Evolutionary conservation across 2,888 invertebrate species (phyloP), one percentile per base, ranked within the genome.

Genomic region (Coenonympha glycerion): DNA sequence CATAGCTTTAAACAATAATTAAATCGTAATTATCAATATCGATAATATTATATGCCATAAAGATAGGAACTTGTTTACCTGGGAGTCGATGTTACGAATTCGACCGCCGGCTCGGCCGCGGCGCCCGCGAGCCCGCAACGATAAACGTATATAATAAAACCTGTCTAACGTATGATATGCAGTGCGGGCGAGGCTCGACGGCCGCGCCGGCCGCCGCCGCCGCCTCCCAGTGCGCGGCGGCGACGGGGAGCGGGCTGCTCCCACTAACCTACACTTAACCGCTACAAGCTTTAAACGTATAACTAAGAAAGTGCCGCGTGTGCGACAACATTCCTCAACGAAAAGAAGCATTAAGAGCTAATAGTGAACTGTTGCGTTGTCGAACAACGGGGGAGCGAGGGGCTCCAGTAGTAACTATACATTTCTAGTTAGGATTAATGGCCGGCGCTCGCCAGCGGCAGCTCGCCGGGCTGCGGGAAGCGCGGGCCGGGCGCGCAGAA

Each of bases 21-120:
- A 87, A 87, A 87, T 85, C 86, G 87, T 88, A 88, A 87, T 87
- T 87, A 88, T 86, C 87, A 87, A 86, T 88, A 87, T 86, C 86
- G 87, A 87, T 87, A 87, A 87, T 87, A 87, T 87, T 88, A 88
- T 88, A 88, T 88, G 87, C 87, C 87, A 88, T 88, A 87, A 87
- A 88, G 87, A 88, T 88, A 88, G 88, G 88, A 88, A 88, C 88
- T 88, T 88, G 87, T 85, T 88, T 87, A 86, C 82, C 88, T 87
- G 87, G 87, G 88, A 84, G 85, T 81, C 77, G 87, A 86, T 87
- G 87, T 69, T 82, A 77, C 67, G 73, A 69, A 69, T 76, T 76
- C 70, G 64, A 62, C 63, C 74, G 82, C 83, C 82, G 75, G 75
- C 73, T 66, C 75, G 79, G 78, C 83, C 81, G 84, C 83, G 69